Evolutionary conservation across 2,888 invertebrate species (phyloP), one percentile per base, ranked within the genome.

Genomic region (Trichopria drosophilae): DNA sequence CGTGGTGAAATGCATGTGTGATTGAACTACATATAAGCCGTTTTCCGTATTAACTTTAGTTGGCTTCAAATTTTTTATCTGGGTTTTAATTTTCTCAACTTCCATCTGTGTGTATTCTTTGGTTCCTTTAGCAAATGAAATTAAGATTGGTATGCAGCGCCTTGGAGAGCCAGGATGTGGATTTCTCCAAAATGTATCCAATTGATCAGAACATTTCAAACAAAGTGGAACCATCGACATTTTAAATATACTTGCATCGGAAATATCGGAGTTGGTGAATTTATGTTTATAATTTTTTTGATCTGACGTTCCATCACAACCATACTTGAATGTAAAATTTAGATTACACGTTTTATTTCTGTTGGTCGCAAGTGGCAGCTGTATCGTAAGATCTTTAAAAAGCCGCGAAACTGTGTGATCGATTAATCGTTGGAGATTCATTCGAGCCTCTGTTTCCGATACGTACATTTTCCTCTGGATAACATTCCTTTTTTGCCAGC

Each of bases 91-190:
- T 4, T 15, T 10, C 15, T 16, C 5, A 10, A 34, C 19, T 34
- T 34, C 16, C n/a, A 19, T 10, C 15, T 15, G 34, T 10, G 15
- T 34, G 9, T 15, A 19, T 34, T 34, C 15, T 9, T n/a, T 34
- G 9, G 34, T 34, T 34, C 19, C 34, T 34, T 34, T 34, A 9
- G 34, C 34, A 10, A 34, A 34, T 34, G 16, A 16, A 34, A 34
- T 19, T 19, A 19, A 34, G 19, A 34, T 16, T 34, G 13, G 34
- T 19, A 34, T n/a, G 34, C n/a, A n/a, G n/a, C n/a, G n/a, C n/a
- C n/a, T n/a, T n/a, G n/a, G n/a, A n/a, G n/a, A n/a, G n/a, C n/a
- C n/a, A n/a, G n/a, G n/a, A n/a, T n/a, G n/a, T n/a, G n/a, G n/a
- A n/a, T n/a, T n/a, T n/a, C n/a, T n/a, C n/a, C n/a, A n/a, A n/a